Percentiles rank a stretch among this genome's conserved stretches.
These are phyloP conservation scores for Parauchenoglanis punctatus DNA, from an alignment of 2,797 vertebrate species.

Conservation along the genomic window DNA sequence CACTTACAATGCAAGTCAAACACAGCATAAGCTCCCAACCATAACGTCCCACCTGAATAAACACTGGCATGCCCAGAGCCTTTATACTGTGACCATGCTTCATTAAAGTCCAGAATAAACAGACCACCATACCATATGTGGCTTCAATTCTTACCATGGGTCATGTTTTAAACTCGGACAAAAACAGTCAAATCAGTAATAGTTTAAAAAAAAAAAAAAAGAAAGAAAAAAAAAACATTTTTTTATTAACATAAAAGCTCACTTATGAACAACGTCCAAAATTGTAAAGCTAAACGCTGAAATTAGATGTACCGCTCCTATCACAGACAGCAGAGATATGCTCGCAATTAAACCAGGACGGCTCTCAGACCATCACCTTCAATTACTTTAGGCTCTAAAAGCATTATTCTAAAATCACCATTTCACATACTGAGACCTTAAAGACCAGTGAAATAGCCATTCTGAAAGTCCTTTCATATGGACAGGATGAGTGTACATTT, in stretches of 20 bases:
- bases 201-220: too few relatives aligned
- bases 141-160: not conserved
- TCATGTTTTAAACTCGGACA: not conserved
- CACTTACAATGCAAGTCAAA: not conserved
- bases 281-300: not conserved
- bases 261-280: not conserved
- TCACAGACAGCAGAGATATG: not conserved
- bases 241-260: not conserved
- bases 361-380: not conserved
- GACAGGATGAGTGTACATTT: constrained; percentile 22
- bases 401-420: not conserved
- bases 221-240: too few relatives aligned
- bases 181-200: not conserved
- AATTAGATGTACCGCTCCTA: not conserved
- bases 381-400: constrained; percentile 1
- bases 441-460: not conserved
- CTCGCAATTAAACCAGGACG: not conserved
- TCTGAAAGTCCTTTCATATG: not conserved
- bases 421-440: not conserved
- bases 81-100: not conserved
- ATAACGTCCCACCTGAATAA: not conserved
- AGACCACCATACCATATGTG: not conserved
- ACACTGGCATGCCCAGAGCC: not conserved
- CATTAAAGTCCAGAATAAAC: not conserved
- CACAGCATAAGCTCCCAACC: not conserved